Base-by-base conservation (phyloP, 2,797 vertebrate genomes). In the Oreonectes daqikongensis region DNA sequence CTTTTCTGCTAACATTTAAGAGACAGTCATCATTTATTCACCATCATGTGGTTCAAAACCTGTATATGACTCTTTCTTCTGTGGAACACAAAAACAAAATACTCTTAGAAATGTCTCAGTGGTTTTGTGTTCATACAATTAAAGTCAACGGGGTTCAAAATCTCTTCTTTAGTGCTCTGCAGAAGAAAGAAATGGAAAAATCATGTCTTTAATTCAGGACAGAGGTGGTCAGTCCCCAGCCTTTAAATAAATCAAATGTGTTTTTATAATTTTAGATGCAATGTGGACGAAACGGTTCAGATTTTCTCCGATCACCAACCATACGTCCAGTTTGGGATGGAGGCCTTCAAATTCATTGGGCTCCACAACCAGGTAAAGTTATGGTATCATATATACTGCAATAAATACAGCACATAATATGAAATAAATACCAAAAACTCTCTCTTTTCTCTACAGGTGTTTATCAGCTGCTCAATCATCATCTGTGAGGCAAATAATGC, bases 301-400 rank as follows among this genome's bases (percentile, higher is more conserved):
- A 60, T 84, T 46, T 74, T 88, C 69, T 0, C 66, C 42, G 1
- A 3, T 15, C 35, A 84, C 10, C 0, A 53, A 3, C 82, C 35
- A 10, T 66, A 87, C 0, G 90, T 88, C 81, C 22, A 40, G 64
- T 89, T 93, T 86, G 87, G 87, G 84, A 66, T 92, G 20, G 87
- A 92, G 69, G 90, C 91, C 55, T 93, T 93, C 83, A 83, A 89
- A 69, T 94, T 93, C 82, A 91, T 92, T 26, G 90, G 92, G 32
- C 0, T 83, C n/a, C 81, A 89, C 18, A 81, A 90, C 59, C 87
- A 92, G 85, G 92, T 91, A 65, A 81, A 50, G 15, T 2, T 20
- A 9, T 1, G 15, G 2, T 20, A 9, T 1, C 10, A 9, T 4
- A 26, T 24, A 22, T 55, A 14, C 53, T 26, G 10, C 53, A 55